These are phyloP conservation scores for Bathynomus jamesi DNA, from an alignment of 1,140 invertebrate species.

Conservation along the genomic window DNA sequence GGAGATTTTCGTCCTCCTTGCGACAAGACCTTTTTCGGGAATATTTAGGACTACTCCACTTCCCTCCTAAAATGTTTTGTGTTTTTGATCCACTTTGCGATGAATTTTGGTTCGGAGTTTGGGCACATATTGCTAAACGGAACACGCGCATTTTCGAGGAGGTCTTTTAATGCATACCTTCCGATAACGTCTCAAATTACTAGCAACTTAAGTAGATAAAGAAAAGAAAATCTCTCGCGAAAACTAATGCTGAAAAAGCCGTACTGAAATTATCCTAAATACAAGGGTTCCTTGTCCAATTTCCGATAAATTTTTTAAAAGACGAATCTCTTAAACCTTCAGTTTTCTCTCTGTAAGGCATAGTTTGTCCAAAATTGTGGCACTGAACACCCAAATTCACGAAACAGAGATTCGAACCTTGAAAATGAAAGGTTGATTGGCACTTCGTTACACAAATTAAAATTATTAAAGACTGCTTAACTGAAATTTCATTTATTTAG, in stretches of 20 bases:
- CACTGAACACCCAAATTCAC: not conserved
- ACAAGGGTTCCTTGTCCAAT: conserved; percentile 12
- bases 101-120: conserved; percentile 12
- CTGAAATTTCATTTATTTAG: too few species aligned
- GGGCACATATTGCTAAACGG: not conserved
- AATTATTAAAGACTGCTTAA: too few species aligned
- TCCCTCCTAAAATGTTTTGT: conserved; percentile 2
- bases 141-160: conserved; percentile 7
- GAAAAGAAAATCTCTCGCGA: not conserved
- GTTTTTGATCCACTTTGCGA: conserved; percentile 9
- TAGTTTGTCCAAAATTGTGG: not conserved
- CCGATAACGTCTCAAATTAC: conserved; percentile 6
- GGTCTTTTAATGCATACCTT: conserved; percentile 13
- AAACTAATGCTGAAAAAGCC: conserved; percentile 8
- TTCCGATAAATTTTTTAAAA: conserved; percentile 11
- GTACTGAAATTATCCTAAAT: not conserved
- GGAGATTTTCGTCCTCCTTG: not conserved
- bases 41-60: conserved; percentile 14
- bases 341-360: not conserved
- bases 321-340: conserved; percentile 5
- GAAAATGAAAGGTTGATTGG: too few species aligned
- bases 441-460: too few species aligned
- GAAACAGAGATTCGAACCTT: too few species aligned
- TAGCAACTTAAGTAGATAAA: conserved; percentile 1
- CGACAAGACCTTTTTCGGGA: conserved; percentile 10